Evolutionary conservation across 2,113 vertebrate species (phyloP).

Genomic region (Speoplatyrhinus poulsoni): DNA sequence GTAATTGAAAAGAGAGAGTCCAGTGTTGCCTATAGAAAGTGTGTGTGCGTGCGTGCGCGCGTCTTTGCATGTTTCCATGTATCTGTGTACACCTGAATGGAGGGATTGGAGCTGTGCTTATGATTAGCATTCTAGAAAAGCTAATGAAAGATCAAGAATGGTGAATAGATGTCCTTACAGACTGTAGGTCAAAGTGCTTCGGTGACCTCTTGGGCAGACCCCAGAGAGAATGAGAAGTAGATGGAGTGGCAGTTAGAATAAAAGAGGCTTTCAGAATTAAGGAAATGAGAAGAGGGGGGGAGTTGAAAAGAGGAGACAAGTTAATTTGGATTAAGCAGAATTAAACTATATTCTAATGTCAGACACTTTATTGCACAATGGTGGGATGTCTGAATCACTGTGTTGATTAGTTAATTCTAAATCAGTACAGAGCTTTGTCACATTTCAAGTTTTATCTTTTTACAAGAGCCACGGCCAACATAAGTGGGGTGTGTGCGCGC

Average conservation of each 20-base stretch:
- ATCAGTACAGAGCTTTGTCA: not conserved
- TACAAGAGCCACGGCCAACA: too few species aligned
- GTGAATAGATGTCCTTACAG: conserved; percentile 28
- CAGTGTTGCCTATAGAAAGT: conserved; percentile 17
- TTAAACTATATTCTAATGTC: conserved; percentile 56
- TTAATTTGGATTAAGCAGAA: conserved; percentile 67
- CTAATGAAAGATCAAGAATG: conserved; percentile 39
- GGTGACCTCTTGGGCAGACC: conserved; percentile 13
- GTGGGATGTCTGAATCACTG: too few species aligned
- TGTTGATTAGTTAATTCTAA: conserved; percentile 6
- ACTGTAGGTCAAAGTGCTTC: conserved; percentile 37
- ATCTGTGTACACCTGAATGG: too few species aligned
- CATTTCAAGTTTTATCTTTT: too few species aligned
- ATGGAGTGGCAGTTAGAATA: not conserved
- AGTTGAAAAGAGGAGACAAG: conserved; percentile 52
- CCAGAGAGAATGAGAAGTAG: conserved; percentile 8
- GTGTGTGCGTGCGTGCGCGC: not conserved
- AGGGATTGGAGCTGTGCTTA: not conserved
- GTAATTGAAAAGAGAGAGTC: conserved; percentile 45
- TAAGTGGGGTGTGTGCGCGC: too few species aligned
- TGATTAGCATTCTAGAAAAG: conserved; percentile 22
- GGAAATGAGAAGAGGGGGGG: conserved; percentile 3
- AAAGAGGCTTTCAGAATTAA: not conserved
- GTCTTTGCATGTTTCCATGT: not conserved
- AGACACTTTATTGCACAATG: conserved; percentile 31